Evolutionary conservation across 2,113 vertebrate species (phyloP).

Genomic region (Pandion haliaetus): DNA sequence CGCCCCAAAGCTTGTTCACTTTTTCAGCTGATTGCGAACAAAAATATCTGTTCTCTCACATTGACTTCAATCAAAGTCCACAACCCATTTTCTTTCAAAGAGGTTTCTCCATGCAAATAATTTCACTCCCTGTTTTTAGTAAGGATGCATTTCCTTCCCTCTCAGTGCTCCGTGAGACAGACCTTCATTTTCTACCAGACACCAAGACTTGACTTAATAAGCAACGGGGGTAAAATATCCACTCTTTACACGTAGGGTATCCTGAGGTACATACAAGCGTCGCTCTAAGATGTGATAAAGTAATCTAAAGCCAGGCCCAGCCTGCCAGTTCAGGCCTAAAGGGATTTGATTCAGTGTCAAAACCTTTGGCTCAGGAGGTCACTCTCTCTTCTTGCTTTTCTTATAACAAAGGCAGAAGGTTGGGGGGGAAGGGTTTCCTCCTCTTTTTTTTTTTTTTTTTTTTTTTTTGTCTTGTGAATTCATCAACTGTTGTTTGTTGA

Average conservation of each 20-base stretch:
- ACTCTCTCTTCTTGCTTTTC: constrained; percentile 89
- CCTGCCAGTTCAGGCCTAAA: constrained; percentile 91
- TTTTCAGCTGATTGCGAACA: background rate
- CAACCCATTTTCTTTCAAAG: background rate
- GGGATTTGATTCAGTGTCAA: constrained; percentile 97
- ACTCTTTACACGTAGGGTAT: constrained; percentile 77
- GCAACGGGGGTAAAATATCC: constrained; percentile 79
- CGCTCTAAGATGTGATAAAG: constrained; percentile 89
- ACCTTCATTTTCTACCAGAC: constrained; percentile 80
- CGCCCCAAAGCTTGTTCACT: background rate
- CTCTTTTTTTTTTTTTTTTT: background rate
- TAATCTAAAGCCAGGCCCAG: constrained; percentile 87
- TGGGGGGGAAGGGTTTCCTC: constrained; percentile 6
- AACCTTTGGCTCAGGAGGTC: constrained; percentile 94
- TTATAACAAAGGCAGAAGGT: constrained; percentile 85
- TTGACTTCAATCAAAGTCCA: background rate
- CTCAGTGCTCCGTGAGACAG: background rate
- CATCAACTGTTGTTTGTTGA: constrained; percentile 78
- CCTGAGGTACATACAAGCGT: constrained; percentile 81
- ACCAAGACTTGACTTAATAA: constrained; percentile 86
- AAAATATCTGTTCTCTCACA: background rate
- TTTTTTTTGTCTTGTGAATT: constrained; percentile 76
- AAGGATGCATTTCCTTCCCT: background rate
- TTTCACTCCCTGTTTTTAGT: background rate
- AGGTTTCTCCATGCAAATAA: background rate